These are phyloP conservation scores for Stegodyphus dumicola DNA, from an alignment of 1,140 invertebrate genomes.

Conservation along the genomic window DNA sequence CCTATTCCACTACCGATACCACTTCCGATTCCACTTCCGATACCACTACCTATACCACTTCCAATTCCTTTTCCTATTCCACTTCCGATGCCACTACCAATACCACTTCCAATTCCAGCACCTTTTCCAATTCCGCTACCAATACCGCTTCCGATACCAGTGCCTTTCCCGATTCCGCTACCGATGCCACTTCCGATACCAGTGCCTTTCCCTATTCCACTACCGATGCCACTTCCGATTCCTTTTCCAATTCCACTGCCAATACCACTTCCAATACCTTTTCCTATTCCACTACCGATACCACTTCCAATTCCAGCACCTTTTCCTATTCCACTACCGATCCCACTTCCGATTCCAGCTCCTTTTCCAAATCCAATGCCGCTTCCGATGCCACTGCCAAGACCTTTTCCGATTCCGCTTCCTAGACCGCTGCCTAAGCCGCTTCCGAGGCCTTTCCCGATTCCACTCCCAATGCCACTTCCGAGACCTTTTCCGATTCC, in stretches of 20 bases:
- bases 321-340: slow-evolving; percentile 22
- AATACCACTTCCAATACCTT: slow-evolving; percentile 13
- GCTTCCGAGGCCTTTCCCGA: background rate
- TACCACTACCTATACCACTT: background rate
- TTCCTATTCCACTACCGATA: background rate
- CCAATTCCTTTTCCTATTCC: slow-evolving; percentile 9
- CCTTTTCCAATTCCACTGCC: slow-evolving; percentile 33
- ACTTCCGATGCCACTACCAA: slow-evolving; percentile 1
- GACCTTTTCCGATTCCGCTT: background rate
- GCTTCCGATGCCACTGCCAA: background rate
- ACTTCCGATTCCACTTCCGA: slow-evolving; percentile 6
- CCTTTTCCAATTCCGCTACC: slow-evolving; percentile 2
- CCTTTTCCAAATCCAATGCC: slow-evolving; percentile 18
- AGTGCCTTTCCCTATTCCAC: background rate
- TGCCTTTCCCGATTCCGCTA: background rate
- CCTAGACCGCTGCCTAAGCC: slow-evolving; percentile 27
- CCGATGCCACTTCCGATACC: slow-evolving; percentile 9
- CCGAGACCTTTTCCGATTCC: slow-evolving; percentile 1
- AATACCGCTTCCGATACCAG: background rate
- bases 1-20: background rate
- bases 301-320: slow-evolving; percentile 10
- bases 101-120: background rate
- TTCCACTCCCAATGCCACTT: background rate
- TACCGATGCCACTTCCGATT: background rate
- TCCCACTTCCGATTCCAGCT: slow-evolving; percentile 11